Percentiles rank a stretch among this genome's conserved stretches.
phyloP scores from a whole-genome alignment of 2,888 invertebrate species.

The Tuta absoluta region DNA sequence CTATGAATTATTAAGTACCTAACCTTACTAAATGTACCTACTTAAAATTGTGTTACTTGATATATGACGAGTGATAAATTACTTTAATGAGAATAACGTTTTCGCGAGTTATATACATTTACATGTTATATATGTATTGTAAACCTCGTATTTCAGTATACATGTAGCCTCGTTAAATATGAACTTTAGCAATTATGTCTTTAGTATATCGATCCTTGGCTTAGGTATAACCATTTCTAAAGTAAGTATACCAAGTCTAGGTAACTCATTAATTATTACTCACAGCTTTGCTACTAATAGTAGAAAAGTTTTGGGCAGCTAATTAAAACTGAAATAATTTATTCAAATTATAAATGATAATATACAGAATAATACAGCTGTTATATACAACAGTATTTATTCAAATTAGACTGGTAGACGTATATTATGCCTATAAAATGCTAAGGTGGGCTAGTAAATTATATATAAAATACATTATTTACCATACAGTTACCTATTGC shows the following conservation, averaged over 20 bases:
- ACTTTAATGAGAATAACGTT: background rate
- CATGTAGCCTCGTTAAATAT: background rate
- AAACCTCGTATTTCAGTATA: background rate
- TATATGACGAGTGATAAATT: background rate
- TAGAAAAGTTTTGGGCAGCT: background rate
- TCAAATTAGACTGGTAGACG: background rate
- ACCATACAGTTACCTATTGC: background rate
- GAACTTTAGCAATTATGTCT: background rate
- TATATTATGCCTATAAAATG: background rate
- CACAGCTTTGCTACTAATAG: background rate
- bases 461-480: too few relatives aligned
- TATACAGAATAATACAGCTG: too few relatives aligned
- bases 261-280: background rate
- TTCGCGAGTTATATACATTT: too few relatives aligned
- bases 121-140: background rate
- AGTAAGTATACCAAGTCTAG: background rate
- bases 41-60: background rate
- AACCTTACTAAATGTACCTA: background rate
- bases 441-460: background rate
- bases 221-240: background rate
- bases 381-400: too few relatives aligned
- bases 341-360: conserved; percentile 2
- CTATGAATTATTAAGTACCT: background rate
- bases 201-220: background rate
- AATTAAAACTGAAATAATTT: background rate